These are phyloP conservation scores for Daubentonia madagascariensis DNA, from an alignment of 2,113 vertebrate species.

Conservation along the genomic window DNA sequence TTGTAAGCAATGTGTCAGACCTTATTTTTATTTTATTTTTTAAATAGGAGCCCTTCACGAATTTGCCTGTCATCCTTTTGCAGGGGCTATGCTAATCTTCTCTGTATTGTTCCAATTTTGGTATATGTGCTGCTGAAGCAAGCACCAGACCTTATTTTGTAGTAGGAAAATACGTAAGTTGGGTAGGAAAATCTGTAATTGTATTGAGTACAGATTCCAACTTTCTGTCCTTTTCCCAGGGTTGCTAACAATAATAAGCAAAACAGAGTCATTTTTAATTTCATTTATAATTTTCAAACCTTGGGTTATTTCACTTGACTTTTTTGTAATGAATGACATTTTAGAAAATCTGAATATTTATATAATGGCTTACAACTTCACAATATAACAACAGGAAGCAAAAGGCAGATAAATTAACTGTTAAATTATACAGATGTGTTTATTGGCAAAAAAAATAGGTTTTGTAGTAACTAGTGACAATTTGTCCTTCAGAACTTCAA, in stretches of 20 bases:
- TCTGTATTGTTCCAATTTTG: neutral
- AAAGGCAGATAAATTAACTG: neutral
- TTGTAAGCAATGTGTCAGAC: neutral
- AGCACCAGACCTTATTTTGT: neutral
- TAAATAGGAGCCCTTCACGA: neutral
- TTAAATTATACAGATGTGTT: neutral
- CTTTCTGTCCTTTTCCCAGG: neutral
- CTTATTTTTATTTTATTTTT: neutral
- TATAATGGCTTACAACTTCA: neutral
- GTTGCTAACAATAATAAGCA: neutral
- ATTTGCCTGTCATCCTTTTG: neutral
- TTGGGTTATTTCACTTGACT: slow-evolving; percentile 11
- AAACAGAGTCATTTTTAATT: neutral
- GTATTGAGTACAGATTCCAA: neutral
- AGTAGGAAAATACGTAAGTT: neutral
- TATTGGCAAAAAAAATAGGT: neutral
- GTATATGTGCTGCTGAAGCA: neutral
- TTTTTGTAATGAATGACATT: neutral
- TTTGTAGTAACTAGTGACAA: neutral
- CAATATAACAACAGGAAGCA: neutral
- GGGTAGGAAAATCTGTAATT: neutral
- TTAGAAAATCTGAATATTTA: slow-evolving; percentile 48
- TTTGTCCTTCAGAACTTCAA: neutral
- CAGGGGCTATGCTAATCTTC: neutral
- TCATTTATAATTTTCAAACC: neutral